Evolutionary conservation across 2,113 vertebrate genomes (phyloP).

Genomic region (Proterorhinus semilunaris): DNA sequence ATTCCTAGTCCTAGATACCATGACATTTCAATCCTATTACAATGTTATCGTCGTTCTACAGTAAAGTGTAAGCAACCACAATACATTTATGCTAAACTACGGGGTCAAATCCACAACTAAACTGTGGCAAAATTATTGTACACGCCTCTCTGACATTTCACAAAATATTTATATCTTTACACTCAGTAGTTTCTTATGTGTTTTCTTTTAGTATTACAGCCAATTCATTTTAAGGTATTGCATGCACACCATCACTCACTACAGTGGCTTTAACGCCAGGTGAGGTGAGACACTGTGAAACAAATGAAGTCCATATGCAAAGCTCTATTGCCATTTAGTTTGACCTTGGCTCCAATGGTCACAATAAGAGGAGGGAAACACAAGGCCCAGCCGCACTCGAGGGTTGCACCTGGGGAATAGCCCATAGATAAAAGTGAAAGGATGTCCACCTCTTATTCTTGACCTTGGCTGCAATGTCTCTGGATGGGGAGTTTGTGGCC

Average conservation of each 20-base stretch:
- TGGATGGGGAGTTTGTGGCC: slow-evolving; percentile 44
- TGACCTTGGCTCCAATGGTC: slow-evolving; percentile 73
- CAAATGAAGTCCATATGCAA: slow-evolving; percentile 59
- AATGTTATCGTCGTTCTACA: too few relatives aligned
- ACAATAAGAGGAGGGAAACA: slow-evolving; percentile 65
- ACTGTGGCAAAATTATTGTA: too few relatives aligned
- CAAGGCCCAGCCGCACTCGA: slow-evolving; percentile 40
- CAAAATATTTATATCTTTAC: too few relatives aligned
- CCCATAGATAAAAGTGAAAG: slow-evolving; percentile 41
- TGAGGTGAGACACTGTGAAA: slow-evolving; percentile 32
- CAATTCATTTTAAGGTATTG: too few relatives aligned
- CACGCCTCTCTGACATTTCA: too few relatives aligned
- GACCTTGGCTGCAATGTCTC: slow-evolving; percentile 65
- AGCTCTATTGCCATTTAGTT: slow-evolving; percentile 43
- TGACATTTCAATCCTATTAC: too few relatives aligned
- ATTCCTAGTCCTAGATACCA: too few relatives aligned
- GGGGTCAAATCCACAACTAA: too few relatives aligned
- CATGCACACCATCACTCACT: neutral
- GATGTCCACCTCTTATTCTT: slow-evolving; percentile 58
- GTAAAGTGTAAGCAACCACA: too few relatives aligned
- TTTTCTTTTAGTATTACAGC: too few relatives aligned
- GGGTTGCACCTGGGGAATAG: slow-evolving; percentile 62
- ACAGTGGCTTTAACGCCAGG: slow-evolving; percentile 13
- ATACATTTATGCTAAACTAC: too few relatives aligned
- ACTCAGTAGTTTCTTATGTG: too few relatives aligned